Conservation (phyloP, 2,888 invertebrate species). For the Troides oblongomaculatus region DNA sequence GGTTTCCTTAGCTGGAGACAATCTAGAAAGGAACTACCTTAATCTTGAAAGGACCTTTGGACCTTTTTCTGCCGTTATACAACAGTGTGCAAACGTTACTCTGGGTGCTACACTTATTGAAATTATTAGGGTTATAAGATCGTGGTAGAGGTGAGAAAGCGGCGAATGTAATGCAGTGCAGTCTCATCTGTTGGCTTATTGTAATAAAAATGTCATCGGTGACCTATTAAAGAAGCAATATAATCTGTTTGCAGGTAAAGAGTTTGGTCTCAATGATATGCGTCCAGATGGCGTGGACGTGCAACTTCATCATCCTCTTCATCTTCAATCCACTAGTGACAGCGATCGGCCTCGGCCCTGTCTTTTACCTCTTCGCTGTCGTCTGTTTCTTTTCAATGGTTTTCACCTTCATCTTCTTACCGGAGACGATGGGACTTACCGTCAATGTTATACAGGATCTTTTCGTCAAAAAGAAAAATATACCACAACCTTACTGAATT, state of each 20-base stretch:
- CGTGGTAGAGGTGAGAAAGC: no score
- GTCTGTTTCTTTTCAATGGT: slow-evolving; percentile 28
- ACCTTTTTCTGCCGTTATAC: no score
- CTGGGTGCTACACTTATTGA: no score
- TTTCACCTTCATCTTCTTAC: slow-evolving; percentile 24
- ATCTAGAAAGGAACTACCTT: no score
- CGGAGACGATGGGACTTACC: slow-evolving; percentile 32
- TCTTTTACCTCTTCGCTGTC: slow-evolving; percentile 31
- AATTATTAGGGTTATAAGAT: no score
- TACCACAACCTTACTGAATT: not conserved
- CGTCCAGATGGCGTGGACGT: slow-evolving; percentile 29
- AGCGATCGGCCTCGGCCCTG: slow-evolving; percentile 26
- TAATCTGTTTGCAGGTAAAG: slow-evolving; percentile 24
- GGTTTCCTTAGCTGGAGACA: no score
- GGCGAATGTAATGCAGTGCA: no score
- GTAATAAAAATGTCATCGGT: no score
- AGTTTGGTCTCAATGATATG: slow-evolving; percentile 28
- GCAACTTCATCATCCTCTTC: slow-evolving; percentile 32
- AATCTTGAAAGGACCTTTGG: no score
- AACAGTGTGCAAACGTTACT: no score
- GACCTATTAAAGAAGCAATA: no score
- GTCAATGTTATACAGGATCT: slow-evolving; percentile 29
- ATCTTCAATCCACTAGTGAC: slow-evolving; percentile 30
- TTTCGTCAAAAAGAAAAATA: slow-evolving; percentile 1
- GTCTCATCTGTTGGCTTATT: no score